These are phyloP conservation scores for Ophion costatus DNA, from an alignment of 2,888 invertebrate genomes.

Conservation along the genomic window DNA sequence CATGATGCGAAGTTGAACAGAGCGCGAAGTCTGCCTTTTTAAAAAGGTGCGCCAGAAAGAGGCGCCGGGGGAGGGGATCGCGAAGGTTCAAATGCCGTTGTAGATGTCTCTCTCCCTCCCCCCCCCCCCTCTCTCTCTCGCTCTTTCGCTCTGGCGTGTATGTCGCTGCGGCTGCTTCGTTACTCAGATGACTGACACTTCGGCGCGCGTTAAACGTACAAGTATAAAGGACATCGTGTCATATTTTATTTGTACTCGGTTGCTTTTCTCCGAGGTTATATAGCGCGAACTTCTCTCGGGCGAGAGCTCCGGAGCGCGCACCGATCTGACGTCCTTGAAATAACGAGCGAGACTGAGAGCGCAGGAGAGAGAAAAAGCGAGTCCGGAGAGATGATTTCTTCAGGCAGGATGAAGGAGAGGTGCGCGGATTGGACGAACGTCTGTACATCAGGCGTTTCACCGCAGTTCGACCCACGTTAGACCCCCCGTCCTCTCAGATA, in stretches of 20 bases:
- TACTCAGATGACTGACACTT: conserved; percentile 68
- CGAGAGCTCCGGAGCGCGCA: conserved; percentile 9
- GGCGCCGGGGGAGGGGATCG: conserved; percentile 1
- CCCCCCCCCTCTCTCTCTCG: no score
- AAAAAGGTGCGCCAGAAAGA: conserved; percentile 32
- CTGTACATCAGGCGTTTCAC: conserved; percentile 19
- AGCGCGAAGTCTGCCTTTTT: conserved; percentile 42
- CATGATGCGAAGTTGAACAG: conserved; percentile 58
- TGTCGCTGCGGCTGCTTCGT: conserved; percentile 61
- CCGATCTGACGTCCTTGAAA: conserved; percentile 45
- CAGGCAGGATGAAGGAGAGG: conserved; percentile 26
- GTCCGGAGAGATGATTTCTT: conserved; percentile 11
- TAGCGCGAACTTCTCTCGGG: conserved; percentile 34
- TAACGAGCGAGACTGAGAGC: conserved; percentile 11
- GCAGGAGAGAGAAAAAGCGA: not conserved
- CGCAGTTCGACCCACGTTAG: conserved; percentile 6
- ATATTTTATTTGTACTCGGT: conserved; percentile 68
- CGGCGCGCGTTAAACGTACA: conserved; percentile 64
- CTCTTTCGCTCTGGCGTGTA: conserved; percentile 5
- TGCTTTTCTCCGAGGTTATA: conserved; percentile 49
- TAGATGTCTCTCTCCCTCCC: conserved; percentile 17
- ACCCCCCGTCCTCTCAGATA: conserved; percentile 1
- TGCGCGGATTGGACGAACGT: conserved; percentile 54
- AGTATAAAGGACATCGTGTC: conserved; percentile 67
- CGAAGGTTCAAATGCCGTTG: conserved; percentile 56